Base-by-base conservation (phyloP, 2,113 vertebrate genomes). In the Phainopepla nitens region DNA sequence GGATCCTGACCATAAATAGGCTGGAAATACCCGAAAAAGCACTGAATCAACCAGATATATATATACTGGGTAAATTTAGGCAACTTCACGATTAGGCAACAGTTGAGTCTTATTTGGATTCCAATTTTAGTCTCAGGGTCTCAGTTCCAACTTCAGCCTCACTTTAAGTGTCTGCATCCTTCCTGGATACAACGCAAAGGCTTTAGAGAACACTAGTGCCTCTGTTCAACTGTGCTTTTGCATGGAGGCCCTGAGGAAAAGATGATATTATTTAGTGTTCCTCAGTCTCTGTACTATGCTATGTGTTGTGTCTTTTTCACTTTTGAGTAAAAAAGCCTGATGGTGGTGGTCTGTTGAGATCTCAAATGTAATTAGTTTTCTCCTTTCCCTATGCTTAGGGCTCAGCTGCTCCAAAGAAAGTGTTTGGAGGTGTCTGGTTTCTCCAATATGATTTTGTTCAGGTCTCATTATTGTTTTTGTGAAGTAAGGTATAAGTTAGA, bases 291-390 rank as follows among this genome's bases (percentile, higher is more conserved):
- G 10, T 92, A 23, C 13, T 50, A 45, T 2, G 10, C 16, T 29
- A 27, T 15, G 5, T 62, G 13, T 29, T 70, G n/a, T 39, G 20
- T 82, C 22, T 39, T 75, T 79, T 91, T 64, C 35, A 64, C 33
- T 68, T 75, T 68, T 83, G 87, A 92, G 53, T 93, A 75, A 97
- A 91, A 91, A 45, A 80, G 82, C 62, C 41, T 64, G 60, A 65
- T 1, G 87, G 50, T 72, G 50, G 64, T 83, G 82, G 76, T 96
- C 93, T 95, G 50, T 92, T 92, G 60, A 94, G 89, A 93, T 92
- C 80, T 96, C 56, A 94, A 88, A 97, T 89, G 70, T 71, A 94
- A 76, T 47, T 75, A 22, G 69, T 65, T 79, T 94, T 87, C n/a
- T 82, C 31, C 42, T 81, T 58, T 79, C 49, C 49, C 69, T 23